phyloP scores from a whole-genome alignment of 2,888 invertebrate genomes.

The Saturnia pavonia region DNA sequence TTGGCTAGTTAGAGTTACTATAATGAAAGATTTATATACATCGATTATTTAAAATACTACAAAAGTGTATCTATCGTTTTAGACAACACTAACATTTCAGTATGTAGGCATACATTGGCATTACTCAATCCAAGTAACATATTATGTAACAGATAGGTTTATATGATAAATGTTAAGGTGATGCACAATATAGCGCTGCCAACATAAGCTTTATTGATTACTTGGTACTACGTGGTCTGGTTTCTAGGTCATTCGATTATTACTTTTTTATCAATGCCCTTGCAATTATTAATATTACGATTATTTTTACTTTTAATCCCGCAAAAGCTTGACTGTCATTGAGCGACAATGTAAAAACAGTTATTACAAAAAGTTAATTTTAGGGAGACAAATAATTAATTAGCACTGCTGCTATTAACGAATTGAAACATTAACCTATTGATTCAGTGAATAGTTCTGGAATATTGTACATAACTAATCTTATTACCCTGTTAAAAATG shows the following conservation, averaged over 20 bases:
- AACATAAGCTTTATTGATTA: neutral
- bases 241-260: slow-evolving; percentile 5
- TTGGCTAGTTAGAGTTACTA: too few species aligned
- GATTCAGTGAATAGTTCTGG: neutral
- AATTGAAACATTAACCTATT: neutral
- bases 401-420: neutral
- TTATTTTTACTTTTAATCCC: neutral
- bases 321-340: neutral
- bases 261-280: neutral
- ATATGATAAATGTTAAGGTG: neutral
- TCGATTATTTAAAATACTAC: neutral
- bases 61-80: neutral
- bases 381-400: neutral
- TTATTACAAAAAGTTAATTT: neutral
- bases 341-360: neutral
- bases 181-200: neutral
- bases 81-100: neutral
- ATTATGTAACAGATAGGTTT: neutral
- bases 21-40: too few species aligned
- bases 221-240: neutral
- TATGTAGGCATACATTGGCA: neutral
- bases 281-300: neutral
- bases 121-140: neutral
- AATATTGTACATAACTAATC: neutral
- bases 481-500: too few species aligned